A percentile compares a stretch with the other conserved stretches of the same genome.
These are phyloP conservation scores for Daptonema setosum DNA, from an alignment of 2,888 invertebrate species.

Conservation along the genomic window DNA sequence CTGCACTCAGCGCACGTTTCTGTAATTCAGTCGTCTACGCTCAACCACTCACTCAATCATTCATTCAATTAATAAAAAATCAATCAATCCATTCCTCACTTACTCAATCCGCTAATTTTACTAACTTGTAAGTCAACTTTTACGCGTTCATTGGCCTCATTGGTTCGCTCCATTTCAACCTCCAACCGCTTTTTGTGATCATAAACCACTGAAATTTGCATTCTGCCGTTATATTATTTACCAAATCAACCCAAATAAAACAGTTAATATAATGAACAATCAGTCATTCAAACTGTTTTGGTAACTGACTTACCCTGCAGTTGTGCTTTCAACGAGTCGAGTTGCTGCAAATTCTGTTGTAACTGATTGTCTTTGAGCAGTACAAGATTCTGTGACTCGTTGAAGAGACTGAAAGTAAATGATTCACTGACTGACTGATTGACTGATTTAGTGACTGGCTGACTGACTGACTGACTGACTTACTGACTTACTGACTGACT, in stretches of 20 bases:
- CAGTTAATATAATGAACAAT: neutral
- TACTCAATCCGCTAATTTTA: too few relatives aligned
- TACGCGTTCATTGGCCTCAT: neutral
- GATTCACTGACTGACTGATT: too few relatives aligned
- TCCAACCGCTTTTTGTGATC: constrained; percentile 3
- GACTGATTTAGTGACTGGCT: too few relatives aligned
- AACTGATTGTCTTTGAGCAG: neutral
- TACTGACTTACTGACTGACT: too few relatives aligned
- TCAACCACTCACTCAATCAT: too few relatives aligned
- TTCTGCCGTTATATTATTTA: neutral
- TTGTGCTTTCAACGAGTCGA: neutral
- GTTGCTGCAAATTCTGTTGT: neutral
- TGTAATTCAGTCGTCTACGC: too few relatives aligned
- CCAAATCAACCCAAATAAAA: neutral
- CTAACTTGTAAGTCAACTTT: neutral
- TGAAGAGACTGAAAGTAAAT: too few relatives aligned
- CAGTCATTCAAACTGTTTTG: neutral
- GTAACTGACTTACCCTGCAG: neutral
- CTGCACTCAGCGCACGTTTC: too few relatives aligned
- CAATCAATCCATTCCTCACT: too few relatives aligned
- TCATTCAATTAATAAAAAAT: too few relatives aligned
- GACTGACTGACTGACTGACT: too few relatives aligned
- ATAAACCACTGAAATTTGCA: neutral
- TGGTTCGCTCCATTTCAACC: neutral
- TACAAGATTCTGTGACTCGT: neutral